Evolutionary conservation across 2,888 invertebrate genomes (phyloP), one percentile per base, ranked within the genome.

Genomic region (Maniola hyperantus): DNA sequence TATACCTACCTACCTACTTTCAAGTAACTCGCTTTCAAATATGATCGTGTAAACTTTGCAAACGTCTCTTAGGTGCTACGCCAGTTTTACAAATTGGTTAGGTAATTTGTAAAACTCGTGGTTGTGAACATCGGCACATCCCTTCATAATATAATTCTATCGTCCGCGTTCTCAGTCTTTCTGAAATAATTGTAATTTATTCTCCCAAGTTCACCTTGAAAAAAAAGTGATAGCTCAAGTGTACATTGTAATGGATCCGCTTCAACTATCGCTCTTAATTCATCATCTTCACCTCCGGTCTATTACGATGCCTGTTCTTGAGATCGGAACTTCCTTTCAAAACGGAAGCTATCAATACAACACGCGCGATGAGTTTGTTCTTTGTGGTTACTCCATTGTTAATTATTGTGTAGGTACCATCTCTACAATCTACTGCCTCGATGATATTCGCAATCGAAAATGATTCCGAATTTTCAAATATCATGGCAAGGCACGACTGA

Each of bases 251-350:
- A 48, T 18, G 50, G 42, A 62, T 53, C 60, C 61, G 51, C 10
- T 36, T 18, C 48, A 15, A 62, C 51, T 62, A 53, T 62, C 39
- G 36, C 51, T 20, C 51, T 51, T 51, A 53, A 51, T 60, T 50
- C 50, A 39, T 50, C 36, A 62, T 51, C 42, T 53, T 51, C 61
- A 62, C 53, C 61, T 62, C 61, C 61, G 61, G 61, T 51, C 61
- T 26, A 62, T 61, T 61, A 61, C 18, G 51, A 26, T n/a, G 51
- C 26, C 13, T 62, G 61, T 53, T 51, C 61, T 53, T 42, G 61
- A 62, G 51, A 51, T 53, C 48, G 50, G 50, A 62, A 42, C 61
- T 62, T 62, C 61, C 61, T 53, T 62, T 51, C 51, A 62, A 51
- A 51, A 13, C 61, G 61, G 61, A 62, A 51, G 53, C 26, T 51